phyloP scores from a whole-genome alignment of 1,140 invertebrate genomes.

The Helicoverpa armigera region DNA sequence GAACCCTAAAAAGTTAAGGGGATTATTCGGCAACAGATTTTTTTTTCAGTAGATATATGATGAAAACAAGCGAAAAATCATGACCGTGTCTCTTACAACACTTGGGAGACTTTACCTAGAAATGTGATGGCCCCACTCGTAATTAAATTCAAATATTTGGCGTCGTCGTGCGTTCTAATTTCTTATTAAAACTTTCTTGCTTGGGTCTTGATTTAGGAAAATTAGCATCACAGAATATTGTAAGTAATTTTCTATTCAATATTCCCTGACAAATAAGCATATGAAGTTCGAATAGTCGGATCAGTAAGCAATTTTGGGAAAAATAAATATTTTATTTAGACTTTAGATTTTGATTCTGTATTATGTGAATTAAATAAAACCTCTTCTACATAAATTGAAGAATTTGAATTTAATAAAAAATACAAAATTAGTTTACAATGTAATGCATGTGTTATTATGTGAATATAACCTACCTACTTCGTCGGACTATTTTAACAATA shows the following conservation, averaged over 20 bases:
- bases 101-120: not conserved
- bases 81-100: not conserved
- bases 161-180: constrained; percentile 1
- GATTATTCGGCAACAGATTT: not conserved
- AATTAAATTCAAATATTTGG: constrained; percentile 10
- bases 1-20: too few relatives aligned
- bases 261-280: not conserved
- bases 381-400: too few relatives aligned
- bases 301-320: too few relatives aligned
- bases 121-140: not conserved
- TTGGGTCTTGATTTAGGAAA: not conserved
- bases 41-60: not conserved
- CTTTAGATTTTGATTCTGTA: too few relatives aligned
- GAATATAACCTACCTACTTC: too few relatives aligned
- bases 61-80: not conserved
- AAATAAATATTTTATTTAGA: too few relatives aligned
- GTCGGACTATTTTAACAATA: too few relatives aligned
- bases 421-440: too few relatives aligned
- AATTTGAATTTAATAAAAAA: too few relatives aligned
- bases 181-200: not conserved
- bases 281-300: too few relatives aligned
- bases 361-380: too few relatives aligned
- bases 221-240: not conserved
- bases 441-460: too few relatives aligned
- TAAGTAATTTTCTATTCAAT: not conserved